Evolutionary conservation across 35 echinoderm and acorn worm genomes (phyloP).

Genomic region (Hemicentrotus pulcherrimus): DNA sequence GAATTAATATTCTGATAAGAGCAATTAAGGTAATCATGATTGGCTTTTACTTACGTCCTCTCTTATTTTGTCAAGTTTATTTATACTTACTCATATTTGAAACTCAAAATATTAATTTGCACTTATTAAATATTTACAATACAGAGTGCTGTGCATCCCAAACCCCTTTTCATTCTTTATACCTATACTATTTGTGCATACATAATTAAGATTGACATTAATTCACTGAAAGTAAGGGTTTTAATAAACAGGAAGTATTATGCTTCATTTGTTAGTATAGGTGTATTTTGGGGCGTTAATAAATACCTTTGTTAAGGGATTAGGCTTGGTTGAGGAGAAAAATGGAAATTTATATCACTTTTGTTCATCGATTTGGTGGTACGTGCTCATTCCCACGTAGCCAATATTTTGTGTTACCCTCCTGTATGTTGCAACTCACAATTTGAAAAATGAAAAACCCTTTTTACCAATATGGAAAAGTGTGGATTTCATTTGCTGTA

Average conservation of each 20-base stretch:
- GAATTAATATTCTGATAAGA: too few relatives aligned
- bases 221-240: not conserved
- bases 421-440: not conserved
- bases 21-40: too few relatives aligned
- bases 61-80: not conserved
- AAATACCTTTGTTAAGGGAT: not conserved
- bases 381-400: not conserved
- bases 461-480: too few relatives aligned
- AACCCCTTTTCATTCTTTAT: not conserved
- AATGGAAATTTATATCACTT: not conserved
- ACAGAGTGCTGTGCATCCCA: not conserved
- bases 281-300: not conserved
- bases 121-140: not conserved
- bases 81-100: not conserved
- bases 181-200: not conserved
- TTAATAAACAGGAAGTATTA: slow-evolving; percentile 6
- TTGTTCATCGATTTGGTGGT: not conserved
- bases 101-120: not conserved
- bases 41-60: too few relatives aligned
- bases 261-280: not conserved
- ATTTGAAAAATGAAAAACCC: not conserved
- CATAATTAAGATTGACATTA: not conserved
- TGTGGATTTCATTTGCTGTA: too few relatives aligned
- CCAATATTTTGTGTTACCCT: not conserved
- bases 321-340: not conserved